Evolutionary conservation across 2,113 vertebrate genomes (phyloP).

Genomic region (Terrapene triunguis): DNA sequence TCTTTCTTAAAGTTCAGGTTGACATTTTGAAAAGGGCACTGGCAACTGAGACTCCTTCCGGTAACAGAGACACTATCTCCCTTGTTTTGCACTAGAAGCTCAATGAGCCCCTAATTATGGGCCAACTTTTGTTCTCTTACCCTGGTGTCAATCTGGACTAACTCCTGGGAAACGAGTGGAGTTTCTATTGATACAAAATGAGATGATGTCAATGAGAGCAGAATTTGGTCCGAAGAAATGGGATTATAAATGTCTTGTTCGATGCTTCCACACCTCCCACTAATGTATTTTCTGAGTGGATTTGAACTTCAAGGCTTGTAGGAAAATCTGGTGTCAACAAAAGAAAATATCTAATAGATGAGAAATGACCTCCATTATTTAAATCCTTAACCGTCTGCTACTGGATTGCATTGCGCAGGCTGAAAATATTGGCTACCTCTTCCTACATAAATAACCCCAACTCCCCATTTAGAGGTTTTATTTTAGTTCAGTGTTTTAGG

Average conservation of each 20-base stretch:
- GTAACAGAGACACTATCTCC: not conserved
- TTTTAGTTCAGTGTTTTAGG: not conserved
- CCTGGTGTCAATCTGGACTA: not conserved
- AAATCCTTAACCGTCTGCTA: not conserved
- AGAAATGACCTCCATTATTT: not conserved
- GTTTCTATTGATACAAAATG: not conserved
- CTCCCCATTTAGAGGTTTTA: rapidly evolving
- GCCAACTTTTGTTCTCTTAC: not conserved
- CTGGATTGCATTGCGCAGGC: not conserved
- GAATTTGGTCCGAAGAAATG: not conserved
- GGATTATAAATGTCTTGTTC: not conserved
- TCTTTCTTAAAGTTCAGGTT: not conserved
- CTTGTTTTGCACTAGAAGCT: not conserved
- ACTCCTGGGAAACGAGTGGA: not conserved
- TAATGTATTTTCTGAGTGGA: not conserved
- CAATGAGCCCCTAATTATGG: rapidly evolving
- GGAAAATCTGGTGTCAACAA: not conserved
- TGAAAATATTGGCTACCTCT: not conserved
- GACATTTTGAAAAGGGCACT: not conserved
- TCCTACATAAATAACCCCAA: not conserved
- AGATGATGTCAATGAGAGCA: not conserved
- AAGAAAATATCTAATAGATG: not conserved
- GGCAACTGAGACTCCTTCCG: not conserved
- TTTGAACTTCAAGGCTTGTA: not conserved
- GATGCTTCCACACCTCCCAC: not conserved